These are phyloP conservation scores for Scaptomyza montana DNA, from an alignment of 1,140 invertebrate species.

Conservation along the genomic window DNA sequence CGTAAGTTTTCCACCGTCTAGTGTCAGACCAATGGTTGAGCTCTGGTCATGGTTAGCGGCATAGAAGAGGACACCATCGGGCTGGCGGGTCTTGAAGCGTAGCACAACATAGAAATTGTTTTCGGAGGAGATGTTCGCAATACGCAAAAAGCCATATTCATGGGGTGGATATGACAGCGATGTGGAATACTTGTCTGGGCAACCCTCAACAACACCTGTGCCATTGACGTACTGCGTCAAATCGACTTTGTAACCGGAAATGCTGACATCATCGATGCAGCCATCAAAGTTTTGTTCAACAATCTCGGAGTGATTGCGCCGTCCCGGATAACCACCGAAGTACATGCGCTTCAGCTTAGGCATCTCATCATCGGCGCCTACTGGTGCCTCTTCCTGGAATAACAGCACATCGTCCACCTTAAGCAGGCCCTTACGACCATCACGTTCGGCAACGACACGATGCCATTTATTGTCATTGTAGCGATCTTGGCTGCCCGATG, in stretches of 20 bases:
- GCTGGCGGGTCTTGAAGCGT: conserved; percentile 93
- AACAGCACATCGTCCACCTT: conserved; percentile 87
- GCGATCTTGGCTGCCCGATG: conserved; percentile 85
- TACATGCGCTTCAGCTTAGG: conserved; percentile 89
- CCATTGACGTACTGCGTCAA: conserved; percentile 91
- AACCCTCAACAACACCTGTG: conserved; percentile 92
- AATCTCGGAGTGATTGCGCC: conserved; percentile 87
- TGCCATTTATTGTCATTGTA: conserved; percentile 95
- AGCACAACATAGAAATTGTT: conserved; percentile 91
- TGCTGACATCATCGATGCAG: conserved; percentile 93
- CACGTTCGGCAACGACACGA: conserved; percentile 88
- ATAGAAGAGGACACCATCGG: conserved; percentile 92
- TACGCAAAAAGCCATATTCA: conserved; percentile 87
- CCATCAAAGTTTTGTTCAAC: conserved; percentile 94
- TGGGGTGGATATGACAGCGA: conserved; percentile 83
- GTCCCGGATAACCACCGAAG: conserved; percentile 93
- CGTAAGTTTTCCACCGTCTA: conserved; percentile 88
- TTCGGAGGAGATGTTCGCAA: conserved; percentile 85
- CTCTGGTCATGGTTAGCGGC: conserved; percentile 87
- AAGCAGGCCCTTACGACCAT: conserved; percentile 87
- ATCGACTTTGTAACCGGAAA: conserved; percentile 90
- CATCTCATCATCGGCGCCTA: conserved; percentile 84
- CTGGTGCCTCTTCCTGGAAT: conserved; percentile 75
- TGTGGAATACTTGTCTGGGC: conserved; percentile 87
- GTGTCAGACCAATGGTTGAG: conserved; percentile 87